These are phyloP conservation scores for Fragum fragum DNA, from an alignment of 2,888 invertebrate species.

Conservation along the genomic window DNA sequence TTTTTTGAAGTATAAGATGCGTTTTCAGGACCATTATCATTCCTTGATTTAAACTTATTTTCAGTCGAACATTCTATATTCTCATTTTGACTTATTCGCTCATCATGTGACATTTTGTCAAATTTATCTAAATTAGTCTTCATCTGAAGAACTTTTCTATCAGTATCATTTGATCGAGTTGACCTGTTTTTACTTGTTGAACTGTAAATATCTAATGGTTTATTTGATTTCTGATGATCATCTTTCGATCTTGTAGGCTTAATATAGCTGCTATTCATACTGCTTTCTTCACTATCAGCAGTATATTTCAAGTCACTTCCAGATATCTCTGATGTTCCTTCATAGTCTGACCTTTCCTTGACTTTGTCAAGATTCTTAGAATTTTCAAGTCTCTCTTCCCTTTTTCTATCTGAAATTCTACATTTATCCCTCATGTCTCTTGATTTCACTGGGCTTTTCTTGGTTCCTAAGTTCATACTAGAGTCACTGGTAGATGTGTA, in stretches of 20 bases:
- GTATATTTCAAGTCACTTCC: not conserved
- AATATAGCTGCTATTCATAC: not conserved
- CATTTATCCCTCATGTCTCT: not conserved
- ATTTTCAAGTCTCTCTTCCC: not conserved
- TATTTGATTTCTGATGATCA: not conserved
- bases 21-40: not conserved
- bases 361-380: not conserved
- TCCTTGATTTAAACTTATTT: not conserved
- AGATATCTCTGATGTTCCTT: not conserved
- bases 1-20: not conserved
- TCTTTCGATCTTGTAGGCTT: not conserved
- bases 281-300: not conserved
- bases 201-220: not conserved
- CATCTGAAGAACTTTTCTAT: no score
- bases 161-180: no score
- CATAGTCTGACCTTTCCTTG: not conserved
- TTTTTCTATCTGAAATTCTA: not conserved
- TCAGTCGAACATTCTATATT: not conserved
- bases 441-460: not conserved
- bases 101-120: no score
- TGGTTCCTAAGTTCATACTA: not conserved
- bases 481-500: not conserved
- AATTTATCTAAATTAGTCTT: no score
- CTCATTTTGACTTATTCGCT: not conserved
- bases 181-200: not conserved